A percentile compares a stretch with the other conserved stretches of the same genome.
These are phyloP conservation scores for Furcifer pardalis DNA, from an alignment of 2,797 vertebrate species.

Conservation along the genomic window DNA sequence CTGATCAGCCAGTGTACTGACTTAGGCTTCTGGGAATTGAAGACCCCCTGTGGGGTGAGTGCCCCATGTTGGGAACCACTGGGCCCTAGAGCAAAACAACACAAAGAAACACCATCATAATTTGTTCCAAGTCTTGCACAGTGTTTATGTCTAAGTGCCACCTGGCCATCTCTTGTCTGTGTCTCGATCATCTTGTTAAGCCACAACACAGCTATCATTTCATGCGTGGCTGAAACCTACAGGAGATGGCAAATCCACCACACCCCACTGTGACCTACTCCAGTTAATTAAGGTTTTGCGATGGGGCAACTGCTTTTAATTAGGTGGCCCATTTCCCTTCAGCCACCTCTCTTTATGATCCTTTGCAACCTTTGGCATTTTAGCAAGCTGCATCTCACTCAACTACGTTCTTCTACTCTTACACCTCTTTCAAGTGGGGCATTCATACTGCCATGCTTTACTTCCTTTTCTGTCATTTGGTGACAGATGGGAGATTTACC, in stretches of 20 bases:
- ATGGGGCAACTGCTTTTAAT: neutral
- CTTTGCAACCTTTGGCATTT: neutral
- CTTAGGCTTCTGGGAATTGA: too few relatives aligned
- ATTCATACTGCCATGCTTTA: too few relatives aligned
- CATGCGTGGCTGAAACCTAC: neutral
- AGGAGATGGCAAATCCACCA: neutral
- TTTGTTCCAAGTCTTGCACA: neutral
- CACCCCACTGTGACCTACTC: neutral
- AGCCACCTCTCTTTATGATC: constrained; percentile 1
- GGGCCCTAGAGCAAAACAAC: too few relatives aligned
- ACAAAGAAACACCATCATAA: neutral
- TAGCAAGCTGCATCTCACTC: neutral
- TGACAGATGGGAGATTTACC: too few relatives aligned
- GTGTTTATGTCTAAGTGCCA: neutral
- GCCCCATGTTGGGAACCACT: too few relatives aligned
- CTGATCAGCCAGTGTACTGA: too few relatives aligned
- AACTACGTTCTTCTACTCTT: neutral
- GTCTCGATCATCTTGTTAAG: constrained; percentile 9
- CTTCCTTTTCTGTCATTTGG: too few relatives aligned
- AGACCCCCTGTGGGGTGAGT: too few relatives aligned
- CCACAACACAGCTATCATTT: neutral
- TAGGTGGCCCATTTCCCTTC: neutral
- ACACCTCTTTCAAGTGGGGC: too few relatives aligned
- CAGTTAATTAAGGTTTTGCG: constrained; percentile 4
- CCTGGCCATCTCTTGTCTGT: neutral